Base-by-base conservation (phyloP, 2,797 vertebrate genomes). In the Enteromius argenteus region DNA sequence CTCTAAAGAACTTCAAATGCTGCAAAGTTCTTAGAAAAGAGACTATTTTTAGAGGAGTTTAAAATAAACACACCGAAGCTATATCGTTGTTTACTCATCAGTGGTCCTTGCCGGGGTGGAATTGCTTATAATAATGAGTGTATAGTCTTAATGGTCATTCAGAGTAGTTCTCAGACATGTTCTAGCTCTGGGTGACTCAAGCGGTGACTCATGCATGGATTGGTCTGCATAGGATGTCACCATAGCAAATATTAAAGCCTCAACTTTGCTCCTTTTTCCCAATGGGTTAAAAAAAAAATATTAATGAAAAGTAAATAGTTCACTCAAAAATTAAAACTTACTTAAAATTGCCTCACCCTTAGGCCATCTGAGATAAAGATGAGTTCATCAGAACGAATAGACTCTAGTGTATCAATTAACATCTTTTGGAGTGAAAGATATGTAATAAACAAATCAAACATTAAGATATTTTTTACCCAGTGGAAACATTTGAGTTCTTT, bases 151-250 rank as follows among this genome's bases (percentile, higher is more conserved):
- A 81, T 72, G 72, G 79, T 44, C 37, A 74, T 85, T 67, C 46
- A 42, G 21, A 81, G 10, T 44, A 66, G 49, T 66, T 51, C 39
- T 62, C 44, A 83, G 69, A 49, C 3, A 42, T 56, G n/a, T 78
- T 68, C 23, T 35, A 46, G 51, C 19, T 66, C 27, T 42, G 35
- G 66, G 6, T 86, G 83, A 85, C 75, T 86, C 85, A 67, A 60
- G 53, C 53, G 19, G 42, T 88, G 83, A 86, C 35, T 88, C 85
- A 88, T 82, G 23, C 23, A 67, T 37, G 5, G 64, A 44, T 56
- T 60, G 5, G 14, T 74, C 60, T 46, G 13, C 6, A 23, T 49
- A 66, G 69, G 27, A 79, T 72, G 64, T 74, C 75, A 79, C 9
- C 58, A 58, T 44, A 75, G 5, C 21, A 46, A 37, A 69, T 37